Percentiles rank a stretch among this genome's conserved stretches.
Conservation (phyloP, 2,888 invertebrate species). For the Nemurella pictetii region DNA sequence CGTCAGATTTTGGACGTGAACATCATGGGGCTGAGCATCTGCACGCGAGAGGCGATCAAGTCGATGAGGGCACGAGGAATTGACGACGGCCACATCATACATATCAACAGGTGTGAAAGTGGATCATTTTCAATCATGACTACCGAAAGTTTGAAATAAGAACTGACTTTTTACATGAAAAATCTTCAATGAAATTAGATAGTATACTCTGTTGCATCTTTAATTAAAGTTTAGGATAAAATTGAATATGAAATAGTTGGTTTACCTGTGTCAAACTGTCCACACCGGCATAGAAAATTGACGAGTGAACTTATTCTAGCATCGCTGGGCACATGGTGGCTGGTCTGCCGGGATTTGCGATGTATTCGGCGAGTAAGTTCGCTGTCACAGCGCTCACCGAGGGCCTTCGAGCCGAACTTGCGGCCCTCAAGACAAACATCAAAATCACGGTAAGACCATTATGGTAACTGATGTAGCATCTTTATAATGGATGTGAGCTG, state of each 20-base stretch:
- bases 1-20: conserved; percentile 50
- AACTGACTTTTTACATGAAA: background rate
- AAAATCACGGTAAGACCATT: conserved; percentile 48
- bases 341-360: conserved; percentile 25
- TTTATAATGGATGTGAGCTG: no score
- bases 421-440: conserved; percentile 47
- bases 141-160: background rate
- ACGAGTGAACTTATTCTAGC: background rate
- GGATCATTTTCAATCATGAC: background rate
- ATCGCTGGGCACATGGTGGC: conserved; percentile 5
- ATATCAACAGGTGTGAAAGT: conserved; percentile 50
- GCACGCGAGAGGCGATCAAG: conserved; percentile 48
- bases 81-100: conserved; percentile 51
- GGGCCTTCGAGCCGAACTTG: conserved; percentile 53
- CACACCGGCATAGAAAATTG: no score
- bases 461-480: no score
- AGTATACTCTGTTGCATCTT: background rate
- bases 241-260: background rate
- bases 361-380: conserved; percentile 57
- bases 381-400: conserved; percentile 55
- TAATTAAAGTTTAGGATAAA: background rate
- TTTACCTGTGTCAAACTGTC: no score
- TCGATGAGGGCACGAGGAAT: conserved; percentile 49
- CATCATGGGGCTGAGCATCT: conserved; percentile 49
- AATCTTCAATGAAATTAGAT: background rate